phyloP scores from a whole-genome alignment of 2,888 invertebrate genomes.

The Halictus ligatus region DNA sequence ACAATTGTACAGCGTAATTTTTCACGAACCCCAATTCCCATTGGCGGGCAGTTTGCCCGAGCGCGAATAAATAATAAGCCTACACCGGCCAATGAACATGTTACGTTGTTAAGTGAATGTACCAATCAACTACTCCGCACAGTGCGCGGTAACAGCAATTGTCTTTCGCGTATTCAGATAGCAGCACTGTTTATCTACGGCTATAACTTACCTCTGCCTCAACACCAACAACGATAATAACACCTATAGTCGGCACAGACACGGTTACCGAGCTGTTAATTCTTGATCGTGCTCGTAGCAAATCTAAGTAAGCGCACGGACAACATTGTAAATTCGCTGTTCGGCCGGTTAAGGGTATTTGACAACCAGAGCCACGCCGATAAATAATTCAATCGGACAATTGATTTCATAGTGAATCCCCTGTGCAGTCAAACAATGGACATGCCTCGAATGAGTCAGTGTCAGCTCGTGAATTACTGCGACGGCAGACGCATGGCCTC shows the following conservation, averaged over 20 bases:
- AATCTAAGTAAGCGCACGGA: not conserved
- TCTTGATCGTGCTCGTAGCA: not conserved
- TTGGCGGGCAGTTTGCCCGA: not conserved
- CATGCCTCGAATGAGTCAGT: not conserved
- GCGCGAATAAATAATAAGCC: slow-evolving; percentile 1
- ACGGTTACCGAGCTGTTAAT: slow-evolving; percentile 23
- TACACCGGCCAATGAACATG: not conserved
- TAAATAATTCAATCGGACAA: not conserved
- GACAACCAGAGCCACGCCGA: not conserved
- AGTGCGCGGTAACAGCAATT: slow-evolving; percentile 26
- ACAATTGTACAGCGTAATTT: not conserved
- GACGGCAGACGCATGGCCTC: not conserved
- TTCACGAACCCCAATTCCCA: not conserved
- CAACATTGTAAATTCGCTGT: not conserved
- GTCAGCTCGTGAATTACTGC: not conserved
- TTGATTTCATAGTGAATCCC: not conserved
- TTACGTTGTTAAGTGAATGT: slow-evolving; percentile 8
- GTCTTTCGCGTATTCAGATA: slow-evolving; percentile 46
- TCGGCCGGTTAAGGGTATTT: not conserved
- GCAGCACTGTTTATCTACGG: slow-evolving; percentile 33
- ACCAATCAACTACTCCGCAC: slow-evolving; percentile 1
- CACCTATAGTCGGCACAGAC: not conserved
- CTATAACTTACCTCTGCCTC: slow-evolving; percentile 16
- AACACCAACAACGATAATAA: slow-evolving; percentile 24
- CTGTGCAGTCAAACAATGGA: not conserved